Conservation (phyloP, 2,797 vertebrate genomes). For the Scyliorhinus canicula region DNA sequence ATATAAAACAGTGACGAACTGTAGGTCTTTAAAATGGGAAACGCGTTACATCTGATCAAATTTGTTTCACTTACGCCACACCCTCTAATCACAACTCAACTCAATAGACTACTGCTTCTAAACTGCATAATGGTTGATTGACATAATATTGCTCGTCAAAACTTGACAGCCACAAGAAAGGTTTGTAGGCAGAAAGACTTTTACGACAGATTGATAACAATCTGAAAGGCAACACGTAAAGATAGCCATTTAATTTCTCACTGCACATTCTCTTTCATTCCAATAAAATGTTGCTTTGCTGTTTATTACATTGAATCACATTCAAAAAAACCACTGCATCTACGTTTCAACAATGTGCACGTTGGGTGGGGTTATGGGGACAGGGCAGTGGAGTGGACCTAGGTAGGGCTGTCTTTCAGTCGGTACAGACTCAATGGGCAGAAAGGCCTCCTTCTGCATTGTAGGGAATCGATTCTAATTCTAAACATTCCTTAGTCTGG, state of each 20-base stretch:
- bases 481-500: background rate
- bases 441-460: no score
- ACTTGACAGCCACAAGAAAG: background rate
- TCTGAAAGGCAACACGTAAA: background rate
- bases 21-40: background rate
- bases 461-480: no score
- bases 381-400: no score
- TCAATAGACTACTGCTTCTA: background rate
- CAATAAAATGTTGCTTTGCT: background rate
- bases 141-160: background rate
- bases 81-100: background rate
- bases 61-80: background rate
- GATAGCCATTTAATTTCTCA: background rate
- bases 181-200: background rate
- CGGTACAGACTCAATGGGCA: no score
- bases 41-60: background rate
- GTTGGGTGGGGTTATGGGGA: no score
- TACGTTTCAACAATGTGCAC: no score
- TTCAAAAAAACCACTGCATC: no score
- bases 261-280: background rate
- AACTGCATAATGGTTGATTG: background rate
- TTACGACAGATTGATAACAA: background rate
- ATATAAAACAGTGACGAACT: background rate
- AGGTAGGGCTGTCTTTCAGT: no score
- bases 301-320: background rate